Percentiles rank a stretch among this genome's conserved stretches.
These are phyloP conservation scores for Grantiella picta DNA, from an alignment of 2,113 vertebrate genomes.

Conservation along the genomic window DNA sequence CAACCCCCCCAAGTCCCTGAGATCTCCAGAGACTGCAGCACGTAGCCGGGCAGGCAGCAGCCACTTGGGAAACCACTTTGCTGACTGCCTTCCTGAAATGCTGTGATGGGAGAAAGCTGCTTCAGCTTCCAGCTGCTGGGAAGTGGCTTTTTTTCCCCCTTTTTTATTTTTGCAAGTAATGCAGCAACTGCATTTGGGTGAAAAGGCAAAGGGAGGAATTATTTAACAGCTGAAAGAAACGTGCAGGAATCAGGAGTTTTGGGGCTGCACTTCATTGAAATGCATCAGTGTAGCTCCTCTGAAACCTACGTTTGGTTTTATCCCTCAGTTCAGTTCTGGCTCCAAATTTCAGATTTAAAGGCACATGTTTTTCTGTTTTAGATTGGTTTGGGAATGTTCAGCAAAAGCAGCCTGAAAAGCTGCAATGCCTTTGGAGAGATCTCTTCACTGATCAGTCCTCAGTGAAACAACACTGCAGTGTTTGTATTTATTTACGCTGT, in stretches of 20 bases:
- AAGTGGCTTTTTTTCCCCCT: background rate
- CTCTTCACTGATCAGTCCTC: background rate
- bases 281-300: background rate
- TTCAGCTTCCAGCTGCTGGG: background rate
- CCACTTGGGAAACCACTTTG: background rate
- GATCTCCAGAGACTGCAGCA: background rate
- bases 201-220: background rate
- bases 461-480: background rate
- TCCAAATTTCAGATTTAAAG: background rate
- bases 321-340: background rate
- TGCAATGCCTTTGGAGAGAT: background rate
- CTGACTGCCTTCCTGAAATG: background rate
- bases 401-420: background rate
- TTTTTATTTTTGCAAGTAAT: background rate
- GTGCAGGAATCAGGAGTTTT: background rate
- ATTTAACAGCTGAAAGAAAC: background rate
- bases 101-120: background rate
- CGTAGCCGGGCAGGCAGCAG: background rate
- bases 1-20: rapidly evolving
- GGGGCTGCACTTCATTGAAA: background rate
- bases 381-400: background rate
- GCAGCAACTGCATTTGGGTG: background rate
- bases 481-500: background rate
- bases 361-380: background rate
- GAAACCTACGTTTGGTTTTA: background rate